These are phyloP conservation scores for Drosophila neoperkinsi DNA, from an alignment of 2,888 invertebrate species.

Conservation along the genomic window DNA sequence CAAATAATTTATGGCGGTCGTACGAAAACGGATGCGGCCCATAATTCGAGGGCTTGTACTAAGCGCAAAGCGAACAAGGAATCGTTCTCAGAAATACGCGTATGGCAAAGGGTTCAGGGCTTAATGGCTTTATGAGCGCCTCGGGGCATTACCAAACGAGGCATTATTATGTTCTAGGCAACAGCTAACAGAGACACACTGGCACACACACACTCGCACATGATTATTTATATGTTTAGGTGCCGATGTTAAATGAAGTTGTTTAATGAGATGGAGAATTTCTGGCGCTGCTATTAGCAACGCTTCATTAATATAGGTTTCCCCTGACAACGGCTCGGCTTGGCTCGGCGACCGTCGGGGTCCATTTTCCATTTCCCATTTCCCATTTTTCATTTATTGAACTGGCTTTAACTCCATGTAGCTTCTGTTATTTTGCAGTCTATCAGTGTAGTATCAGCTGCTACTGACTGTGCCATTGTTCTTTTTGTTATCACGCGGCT, in stretches of 20 bases:
- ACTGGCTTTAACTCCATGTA: constrained; percentile 6
- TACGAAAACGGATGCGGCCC: constrained; percentile 33
- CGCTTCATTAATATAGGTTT: constrained; percentile 55
- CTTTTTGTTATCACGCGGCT: constrained; percentile 56
- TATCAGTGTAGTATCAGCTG: constrained; percentile 5
- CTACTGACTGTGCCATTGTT: constrained; percentile 15
- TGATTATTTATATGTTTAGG: constrained; percentile 39
- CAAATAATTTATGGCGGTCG: constrained; percentile 75
- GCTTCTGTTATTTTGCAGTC: constrained; percentile 3
- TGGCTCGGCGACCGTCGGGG: neutral
- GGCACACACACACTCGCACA: constrained; percentile 16
- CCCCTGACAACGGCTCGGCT: constrained; percentile 30
- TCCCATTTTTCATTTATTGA: constrained; percentile 9
- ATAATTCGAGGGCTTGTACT: constrained; percentile 49
- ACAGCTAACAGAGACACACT: constrained; percentile 9
- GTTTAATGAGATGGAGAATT: constrained; percentile 50
- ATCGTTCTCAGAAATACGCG: constrained; percentile 63
- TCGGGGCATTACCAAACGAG: constrained; percentile 65
- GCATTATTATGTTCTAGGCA: constrained; percentile 62
- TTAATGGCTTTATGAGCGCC: constrained; percentile 78
- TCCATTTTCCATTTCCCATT: neutral
- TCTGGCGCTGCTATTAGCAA: constrained; percentile 44
- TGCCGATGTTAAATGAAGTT: constrained; percentile 43
- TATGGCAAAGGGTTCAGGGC: constrained; percentile 63
- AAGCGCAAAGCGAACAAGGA: constrained; percentile 45